These are phyloP conservation scores for Sicus ferrugineus DNA, from an alignment of 2,888 invertebrate genomes.

Conservation along the genomic window DNA sequence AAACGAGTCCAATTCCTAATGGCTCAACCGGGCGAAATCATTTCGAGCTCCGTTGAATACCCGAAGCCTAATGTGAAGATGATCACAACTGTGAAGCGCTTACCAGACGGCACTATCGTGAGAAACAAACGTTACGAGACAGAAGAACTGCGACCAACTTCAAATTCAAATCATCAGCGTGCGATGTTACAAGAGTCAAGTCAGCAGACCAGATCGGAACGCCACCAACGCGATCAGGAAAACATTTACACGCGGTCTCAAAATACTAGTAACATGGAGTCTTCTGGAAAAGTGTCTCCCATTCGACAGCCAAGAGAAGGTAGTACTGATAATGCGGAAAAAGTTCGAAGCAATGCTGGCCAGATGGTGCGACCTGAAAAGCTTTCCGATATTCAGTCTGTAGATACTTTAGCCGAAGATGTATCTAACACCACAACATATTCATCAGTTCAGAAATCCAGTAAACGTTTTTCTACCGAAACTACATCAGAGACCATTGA, in stretches of 20 bases:
- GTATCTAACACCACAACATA: slow-evolving; percentile 49
- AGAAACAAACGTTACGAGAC: slow-evolving; percentile 76
- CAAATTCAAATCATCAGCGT: slow-evolving; percentile 44
- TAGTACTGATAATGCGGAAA: slow-evolving; percentile 54
- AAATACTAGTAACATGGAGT: slow-evolving; percentile 37
- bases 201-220: slow-evolving; percentile 40
- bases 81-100: slow-evolving; percentile 72
- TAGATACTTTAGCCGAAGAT: slow-evolving; percentile 43
- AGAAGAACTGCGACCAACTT: slow-evolving; percentile 52
- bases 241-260: slow-evolving; percentile 42
- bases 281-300: slow-evolving; percentile 22
- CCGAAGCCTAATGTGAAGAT: slow-evolving; percentile 74
- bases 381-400: slow-evolving; percentile 28
- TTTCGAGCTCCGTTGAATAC: slow-evolving; percentile 70
- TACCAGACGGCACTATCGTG: slow-evolving; percentile 73
- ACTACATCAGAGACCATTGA: slow-evolving; percentile 60
- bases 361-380: slow-evolving; percentile 33
- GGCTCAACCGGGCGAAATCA: slow-evolving; percentile 66
- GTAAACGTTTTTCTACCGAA: slow-evolving; percentile 58
- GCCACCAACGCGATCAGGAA: slow-evolving; percentile 39
- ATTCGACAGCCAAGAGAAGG: slow-evolving; percentile 43
- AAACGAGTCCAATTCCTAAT: slow-evolving; percentile 58
- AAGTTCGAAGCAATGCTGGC: slow-evolving; percentile 15
- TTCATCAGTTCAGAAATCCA: slow-evolving; percentile 58
- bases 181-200: slow-evolving; percentile 38